phyloP scores from a whole-genome alignment of 1,140 invertebrate species.

The Panulirus ornatus region DNA sequence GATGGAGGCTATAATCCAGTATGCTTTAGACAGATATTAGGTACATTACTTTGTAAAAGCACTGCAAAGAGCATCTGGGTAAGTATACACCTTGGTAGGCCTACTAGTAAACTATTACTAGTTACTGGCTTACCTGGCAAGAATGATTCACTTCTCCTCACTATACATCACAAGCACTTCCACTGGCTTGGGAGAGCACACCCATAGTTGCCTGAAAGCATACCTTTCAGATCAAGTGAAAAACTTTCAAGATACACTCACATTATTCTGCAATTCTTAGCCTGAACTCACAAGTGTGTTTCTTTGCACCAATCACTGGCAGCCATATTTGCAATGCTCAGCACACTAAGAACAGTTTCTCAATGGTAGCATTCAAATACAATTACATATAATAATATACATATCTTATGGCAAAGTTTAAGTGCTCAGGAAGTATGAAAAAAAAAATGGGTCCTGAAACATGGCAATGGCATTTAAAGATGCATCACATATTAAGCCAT shows the following conservation, averaged over 20 bases:
- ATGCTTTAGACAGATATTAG: slow-evolving; percentile 8
- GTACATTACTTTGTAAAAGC: background rate
- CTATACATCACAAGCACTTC: slow-evolving; percentile 19
- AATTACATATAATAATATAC: slow-evolving; percentile 29
- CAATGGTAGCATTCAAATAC: slow-evolving; percentile 46
- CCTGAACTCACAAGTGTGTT: slow-evolving; percentile 33
- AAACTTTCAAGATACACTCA: background rate
- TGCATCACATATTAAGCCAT: slow-evolving; percentile 41
- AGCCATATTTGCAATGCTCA: slow-evolving; percentile 35
- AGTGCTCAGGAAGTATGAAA: slow-evolving; percentile 24
- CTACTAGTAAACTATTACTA: slow-evolving; percentile 12
- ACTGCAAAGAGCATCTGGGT: slow-evolving; percentile 24
- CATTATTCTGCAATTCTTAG: slow-evolving; percentile 7
- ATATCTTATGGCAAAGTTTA: slow-evolving; percentile 32
- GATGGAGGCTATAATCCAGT: background rate
- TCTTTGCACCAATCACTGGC: slow-evolving; percentile 48
- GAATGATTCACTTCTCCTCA: background rate
- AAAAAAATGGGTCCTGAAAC: background rate
- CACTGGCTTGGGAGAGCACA: background rate
- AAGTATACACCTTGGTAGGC: slow-evolving; percentile 19
- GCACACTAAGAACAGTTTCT: slow-evolving; percentile 21
- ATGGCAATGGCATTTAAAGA: slow-evolving; percentile 40
- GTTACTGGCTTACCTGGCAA: background rate
- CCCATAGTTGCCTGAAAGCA: background rate
- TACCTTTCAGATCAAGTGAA: slow-evolving; percentile 24